Percentiles rank a stretch among this genome's conserved stretches.
These are phyloP conservation scores for Rhynchonycteris naso DNA, from an alignment of 2,797 vertebrate genomes.

Conservation along the genomic window DNA sequence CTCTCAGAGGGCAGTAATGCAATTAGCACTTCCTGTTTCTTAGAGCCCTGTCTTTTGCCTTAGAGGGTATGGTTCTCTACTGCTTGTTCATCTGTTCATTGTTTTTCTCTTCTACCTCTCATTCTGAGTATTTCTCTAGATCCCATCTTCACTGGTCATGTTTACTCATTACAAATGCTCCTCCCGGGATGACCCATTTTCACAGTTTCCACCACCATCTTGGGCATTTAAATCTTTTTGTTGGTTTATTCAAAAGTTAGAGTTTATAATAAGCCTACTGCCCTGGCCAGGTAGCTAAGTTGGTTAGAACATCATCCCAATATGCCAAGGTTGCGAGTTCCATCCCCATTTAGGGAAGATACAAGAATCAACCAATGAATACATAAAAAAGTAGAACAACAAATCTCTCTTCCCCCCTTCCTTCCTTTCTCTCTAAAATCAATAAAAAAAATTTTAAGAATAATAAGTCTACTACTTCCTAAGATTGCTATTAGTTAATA, in stretches of 20 bases:
- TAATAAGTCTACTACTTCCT: not conserved
- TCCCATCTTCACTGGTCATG: not conserved
- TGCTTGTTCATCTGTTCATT: not conserved
- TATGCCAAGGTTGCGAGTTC: too few species aligned
- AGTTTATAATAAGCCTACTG: not conserved
- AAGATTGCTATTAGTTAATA: not conserved
- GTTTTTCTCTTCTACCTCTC: not conserved
- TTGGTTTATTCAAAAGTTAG: not conserved
- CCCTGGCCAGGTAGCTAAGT: too few species aligned
- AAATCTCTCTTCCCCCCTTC: too few species aligned
- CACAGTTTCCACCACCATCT: not conserved
- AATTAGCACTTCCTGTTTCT: not conserved
- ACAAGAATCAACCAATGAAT: too few species aligned
- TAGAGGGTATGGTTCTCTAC: rapidly evolving
- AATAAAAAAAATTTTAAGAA: too few species aligned
- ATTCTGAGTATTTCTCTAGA: not conserved
- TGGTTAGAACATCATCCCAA: too few species aligned
- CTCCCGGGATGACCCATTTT: not conserved
- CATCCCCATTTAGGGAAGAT: too few species aligned
- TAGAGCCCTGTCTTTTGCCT: not conserved
- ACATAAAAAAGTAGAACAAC: too few species aligned
- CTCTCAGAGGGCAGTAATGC: not conserved
- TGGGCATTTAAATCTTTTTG: not conserved
- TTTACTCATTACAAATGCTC: not conserved
- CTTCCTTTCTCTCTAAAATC: too few species aligned